phyloP scores from a whole-genome alignment of 2,113 vertebrate species.

The Oryzias curvinotus region DNA sequence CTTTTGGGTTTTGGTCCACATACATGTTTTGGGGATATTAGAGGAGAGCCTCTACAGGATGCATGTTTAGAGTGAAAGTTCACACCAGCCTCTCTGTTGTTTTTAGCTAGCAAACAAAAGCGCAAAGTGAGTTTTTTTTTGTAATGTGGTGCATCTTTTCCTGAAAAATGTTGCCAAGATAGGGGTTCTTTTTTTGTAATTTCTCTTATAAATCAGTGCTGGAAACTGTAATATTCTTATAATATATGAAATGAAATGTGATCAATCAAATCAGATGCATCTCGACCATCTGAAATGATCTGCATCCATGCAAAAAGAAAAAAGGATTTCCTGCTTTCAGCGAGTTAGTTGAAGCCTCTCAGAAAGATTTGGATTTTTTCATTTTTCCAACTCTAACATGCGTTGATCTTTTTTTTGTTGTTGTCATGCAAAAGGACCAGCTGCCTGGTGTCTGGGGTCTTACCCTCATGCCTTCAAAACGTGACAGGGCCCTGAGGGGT shows the following conservation, averaged over 20 bases:
- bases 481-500: constrained; percentile 99
- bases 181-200: constrained; percentile 16
- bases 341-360: constrained; percentile 20
- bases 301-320: constrained; percentile 72
- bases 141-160: constrained; percentile 35
- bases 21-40: neutral
- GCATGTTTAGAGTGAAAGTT: constrained; percentile 41
- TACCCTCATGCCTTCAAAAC: constrained; percentile 99
- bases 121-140: constrained; percentile 25
- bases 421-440: constrained; percentile 95
- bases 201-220: constrained; percentile 19
- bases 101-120: constrained; percentile 37
- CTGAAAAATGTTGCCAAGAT: neutral
- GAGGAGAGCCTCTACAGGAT: neutral
- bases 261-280: constrained; percentile 69
- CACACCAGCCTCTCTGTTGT: constrained; percentile 50
- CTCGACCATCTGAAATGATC: constrained; percentile 67
- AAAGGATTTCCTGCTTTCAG: constrained; percentile 45
- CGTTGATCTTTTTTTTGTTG: constrained; percentile 78
- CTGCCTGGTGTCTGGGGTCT: constrained; percentile 87
- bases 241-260: constrained; percentile 68
- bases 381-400: constrained; percentile 90
- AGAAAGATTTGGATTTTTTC: constrained; percentile 22
- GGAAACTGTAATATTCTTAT: constrained; percentile 28
- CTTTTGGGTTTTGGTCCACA: neutral